Percentiles rank a stretch among this genome's conserved stretches.
phyloP scores from a whole-genome alignment of 2,888 invertebrate species.

The Philopedon plagiatum region DNA sequence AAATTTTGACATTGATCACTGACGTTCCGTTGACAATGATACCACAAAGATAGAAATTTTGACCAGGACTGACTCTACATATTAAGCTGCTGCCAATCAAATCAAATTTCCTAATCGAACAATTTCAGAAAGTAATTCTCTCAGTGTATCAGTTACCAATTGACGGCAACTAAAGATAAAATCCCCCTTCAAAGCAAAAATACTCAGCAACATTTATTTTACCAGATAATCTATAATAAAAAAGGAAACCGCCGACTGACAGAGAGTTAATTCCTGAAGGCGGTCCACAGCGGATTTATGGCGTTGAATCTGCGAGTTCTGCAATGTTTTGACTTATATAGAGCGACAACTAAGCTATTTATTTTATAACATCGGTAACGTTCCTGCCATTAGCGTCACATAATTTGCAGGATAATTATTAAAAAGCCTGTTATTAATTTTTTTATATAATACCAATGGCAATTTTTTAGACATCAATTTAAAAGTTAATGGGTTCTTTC shows the following conservation, averaged over 20 bases:
- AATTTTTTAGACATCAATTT: too few species aligned
- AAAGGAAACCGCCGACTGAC: conserved; percentile 42
- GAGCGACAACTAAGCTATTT: conserved; percentile 18
- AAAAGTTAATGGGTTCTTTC: too few species aligned
- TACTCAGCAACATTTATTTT: conserved; percentile 28
- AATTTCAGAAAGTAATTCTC: not conserved
- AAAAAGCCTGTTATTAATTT: too few species aligned
- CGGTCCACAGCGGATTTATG: conserved; percentile 29
- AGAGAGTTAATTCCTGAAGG: conserved; percentile 39
- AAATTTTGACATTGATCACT: too few species aligned
- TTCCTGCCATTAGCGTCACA: conserved; percentile 7
- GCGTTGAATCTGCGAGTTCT: conserved; percentile 27
- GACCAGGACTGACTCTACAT: too few species aligned
- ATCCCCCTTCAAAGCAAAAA: not conserved
- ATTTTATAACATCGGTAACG: conserved; percentile 28
- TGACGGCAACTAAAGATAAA: conserved; percentile 6
- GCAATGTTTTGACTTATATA: conserved; percentile 32
- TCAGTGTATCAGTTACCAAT: conserved; percentile 16
- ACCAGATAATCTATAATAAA: conserved; percentile 41
- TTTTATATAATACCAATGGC: too few species aligned
- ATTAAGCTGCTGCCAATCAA: too few species aligned
- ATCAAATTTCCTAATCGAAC: not conserved
- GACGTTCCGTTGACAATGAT: too few species aligned
- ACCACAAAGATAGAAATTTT: too few species aligned
- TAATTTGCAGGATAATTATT: too few species aligned